Percentiles rank a stretch among this genome's conserved stretches.
Evolutionary conservation across 2,797 vertebrate genomes (phyloP).

Genomic region (Fratercula arctica): DNA sequence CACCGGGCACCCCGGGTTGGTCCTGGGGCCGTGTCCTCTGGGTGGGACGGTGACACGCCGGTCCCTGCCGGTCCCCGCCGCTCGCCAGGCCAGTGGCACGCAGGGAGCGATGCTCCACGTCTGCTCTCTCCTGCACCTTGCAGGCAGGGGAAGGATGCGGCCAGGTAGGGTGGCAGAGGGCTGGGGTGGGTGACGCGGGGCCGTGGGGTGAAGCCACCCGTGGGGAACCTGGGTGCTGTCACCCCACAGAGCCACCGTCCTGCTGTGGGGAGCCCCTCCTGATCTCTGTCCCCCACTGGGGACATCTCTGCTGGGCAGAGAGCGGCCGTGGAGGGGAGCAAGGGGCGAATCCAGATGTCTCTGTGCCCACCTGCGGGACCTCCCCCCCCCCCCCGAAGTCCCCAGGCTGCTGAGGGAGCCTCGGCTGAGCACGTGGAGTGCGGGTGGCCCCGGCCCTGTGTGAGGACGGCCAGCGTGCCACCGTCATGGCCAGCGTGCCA

Average conservation of each 20-base stretch:
- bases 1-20: neutral
- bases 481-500: neutral
- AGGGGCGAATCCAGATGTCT: neutral
- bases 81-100: fast-evolving
- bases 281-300: neutral
- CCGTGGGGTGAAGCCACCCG: fast-evolving
- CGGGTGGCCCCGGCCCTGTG: fast-evolving
- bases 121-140: neutral
- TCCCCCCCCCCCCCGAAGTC: too few species aligned
- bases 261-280: neutral
- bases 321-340: neutral
- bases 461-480: fast-evolving
- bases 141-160: neutral
- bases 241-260: neutral
- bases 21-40: fast-evolving
- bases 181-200: neutral
- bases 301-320: neutral
- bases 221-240: neutral
- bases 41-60: neutral
- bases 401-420: neutral
- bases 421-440: fast-evolving
- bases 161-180: neutral
- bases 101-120: neutral
- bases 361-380: too few species aligned
- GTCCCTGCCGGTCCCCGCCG: fast-evolving